Base-by-base conservation (phyloP, 64 coral and sea anemone species). In the Stichodactyla helianthus region DNA sequence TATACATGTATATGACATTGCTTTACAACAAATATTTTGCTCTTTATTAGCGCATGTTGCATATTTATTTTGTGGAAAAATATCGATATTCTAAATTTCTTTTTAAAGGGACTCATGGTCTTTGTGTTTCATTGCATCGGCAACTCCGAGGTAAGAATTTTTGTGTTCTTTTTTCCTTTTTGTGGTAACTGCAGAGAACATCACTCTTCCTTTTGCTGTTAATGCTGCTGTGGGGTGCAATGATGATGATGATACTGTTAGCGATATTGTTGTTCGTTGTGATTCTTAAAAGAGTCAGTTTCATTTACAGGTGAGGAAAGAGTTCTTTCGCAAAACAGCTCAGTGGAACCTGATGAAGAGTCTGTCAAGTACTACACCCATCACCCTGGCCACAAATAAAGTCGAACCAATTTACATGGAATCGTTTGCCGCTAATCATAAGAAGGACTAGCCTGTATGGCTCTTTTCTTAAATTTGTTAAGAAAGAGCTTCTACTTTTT, bases 121-220 rank as follows among this genome's bases (percentile, higher is more conserved):
- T 89, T 89, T 52, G 59, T 64, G 25, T 89, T 89, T 61, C 88
- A 89, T 71, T 89, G 88, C 27, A n/a, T 83, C 22, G 88, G 88
- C 17, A 89, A 89, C 44, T 89, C 88, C 23, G 88, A 89, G 88
- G 88, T 89, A 89, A 5, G 7, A 58, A 44, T 44, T 44, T 44
- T 58, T 11, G 8, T 58, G 55, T 15, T 58, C 55, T 11, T 58
- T 58, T 58, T 58, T 58, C 14, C 55, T 58, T 58, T 44, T 65
- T 6, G 22, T 5, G 20, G 22, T 13, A n/a, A 65, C 1, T 6
- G 5, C 20, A 65, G 19, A 22, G 22, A n/a, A 60, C 4, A 60
- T 60, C 14, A 15, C 59, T 18, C 18, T 65, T n/a, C 0, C 22
- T 22, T 65, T n/a, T 9, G 22, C 22, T 18, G 9, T 19, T 22